Conservation (phyloP, 1,140 invertebrate genomes). For the Drosophila seguyi region DNA sequence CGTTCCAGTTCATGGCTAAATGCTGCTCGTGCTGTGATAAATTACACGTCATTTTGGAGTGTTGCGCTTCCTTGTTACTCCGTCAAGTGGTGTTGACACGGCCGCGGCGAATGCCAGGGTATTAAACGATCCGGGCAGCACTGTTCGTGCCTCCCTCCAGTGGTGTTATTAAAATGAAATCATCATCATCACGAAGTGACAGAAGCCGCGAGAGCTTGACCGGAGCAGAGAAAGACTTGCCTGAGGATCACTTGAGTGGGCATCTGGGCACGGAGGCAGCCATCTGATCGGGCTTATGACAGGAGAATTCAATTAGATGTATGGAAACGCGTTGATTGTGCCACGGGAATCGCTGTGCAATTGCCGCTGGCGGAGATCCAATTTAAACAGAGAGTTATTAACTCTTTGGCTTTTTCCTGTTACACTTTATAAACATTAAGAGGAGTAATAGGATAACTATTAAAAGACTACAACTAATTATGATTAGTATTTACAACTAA, state of each 20-base stretch:
- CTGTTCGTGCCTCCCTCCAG: constrained; percentile 42
- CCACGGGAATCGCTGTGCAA: constrained; percentile 23
- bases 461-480: neutral
- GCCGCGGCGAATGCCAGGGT: constrained; percentile 44
- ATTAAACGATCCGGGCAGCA: constrained; percentile 50
- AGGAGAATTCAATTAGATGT: constrained; percentile 73
- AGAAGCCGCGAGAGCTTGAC: constrained; percentile 42
- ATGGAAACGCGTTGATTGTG: constrained; percentile 42
- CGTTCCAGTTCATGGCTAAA: constrained; percentile 77
- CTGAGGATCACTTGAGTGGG: constrained; percentile 44
- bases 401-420: neutral
- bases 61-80: constrained; percentile 79
- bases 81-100: constrained; percentile 78
- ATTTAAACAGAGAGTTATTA: constrained; percentile 18
- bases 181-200: constrained; percentile 78
- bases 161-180: constrained; percentile 80
- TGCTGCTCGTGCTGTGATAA: constrained; percentile 78
- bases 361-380: constrained; percentile 11
- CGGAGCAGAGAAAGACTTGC: constrained; percentile 26
- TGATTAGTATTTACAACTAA: neutral
- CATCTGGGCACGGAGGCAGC: constrained; percentile 32
- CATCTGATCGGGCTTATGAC: constrained; percentile 69
- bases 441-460: neutral
- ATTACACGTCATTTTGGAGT: constrained; percentile 77
- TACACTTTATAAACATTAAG: neutral